These are phyloP conservation scores for Thryonomys swinderianus DNA, from an alignment of 2,113 vertebrate species.

Conservation along the genomic window DNA sequence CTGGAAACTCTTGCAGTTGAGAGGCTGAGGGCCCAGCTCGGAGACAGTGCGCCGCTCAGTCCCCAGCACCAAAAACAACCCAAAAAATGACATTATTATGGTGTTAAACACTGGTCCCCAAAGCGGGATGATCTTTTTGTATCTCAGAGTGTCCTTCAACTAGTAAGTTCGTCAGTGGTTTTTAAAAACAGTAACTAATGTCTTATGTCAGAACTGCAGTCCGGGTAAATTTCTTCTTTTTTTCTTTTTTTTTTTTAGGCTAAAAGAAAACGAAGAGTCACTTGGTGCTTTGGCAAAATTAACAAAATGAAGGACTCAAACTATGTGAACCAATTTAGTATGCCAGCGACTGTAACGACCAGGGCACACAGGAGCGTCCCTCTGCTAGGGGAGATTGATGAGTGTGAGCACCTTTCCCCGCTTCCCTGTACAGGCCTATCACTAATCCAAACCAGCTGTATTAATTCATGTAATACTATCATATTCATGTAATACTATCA, in stretches of 20 bases:
- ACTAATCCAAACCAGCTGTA: neutral
- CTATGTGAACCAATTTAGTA: constrained; percentile 79
- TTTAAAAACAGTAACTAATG: neutral
- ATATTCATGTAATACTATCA: neutral
- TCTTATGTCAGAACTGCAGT: neutral
- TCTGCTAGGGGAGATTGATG: constrained; percentile 81
- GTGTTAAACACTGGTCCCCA: neutral
- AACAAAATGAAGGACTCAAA: constrained; percentile 72
- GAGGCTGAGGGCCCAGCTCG: neutral
- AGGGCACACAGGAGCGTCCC: constrained; percentile 77
- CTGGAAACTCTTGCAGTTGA: neutral
- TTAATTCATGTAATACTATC: neutral
- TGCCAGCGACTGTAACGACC: neutral
- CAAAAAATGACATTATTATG: neutral
- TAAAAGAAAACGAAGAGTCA: constrained; percentile 93
- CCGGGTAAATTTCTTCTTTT: neutral
- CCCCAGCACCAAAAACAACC: neutral
- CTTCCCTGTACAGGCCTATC: neutral
- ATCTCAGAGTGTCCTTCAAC: neutral
- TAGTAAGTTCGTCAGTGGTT: neutral
- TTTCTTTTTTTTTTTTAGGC: constrained; percentile 81
- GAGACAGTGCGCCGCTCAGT: neutral
- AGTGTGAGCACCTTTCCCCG: constrained; percentile 84
- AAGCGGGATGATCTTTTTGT: neutral
- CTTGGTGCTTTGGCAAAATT: constrained; percentile 94